These are phyloP conservation scores for Mesochorus sp. DNA, from an alignment of 2,888 invertebrate species.

Conservation along the genomic window DNA sequence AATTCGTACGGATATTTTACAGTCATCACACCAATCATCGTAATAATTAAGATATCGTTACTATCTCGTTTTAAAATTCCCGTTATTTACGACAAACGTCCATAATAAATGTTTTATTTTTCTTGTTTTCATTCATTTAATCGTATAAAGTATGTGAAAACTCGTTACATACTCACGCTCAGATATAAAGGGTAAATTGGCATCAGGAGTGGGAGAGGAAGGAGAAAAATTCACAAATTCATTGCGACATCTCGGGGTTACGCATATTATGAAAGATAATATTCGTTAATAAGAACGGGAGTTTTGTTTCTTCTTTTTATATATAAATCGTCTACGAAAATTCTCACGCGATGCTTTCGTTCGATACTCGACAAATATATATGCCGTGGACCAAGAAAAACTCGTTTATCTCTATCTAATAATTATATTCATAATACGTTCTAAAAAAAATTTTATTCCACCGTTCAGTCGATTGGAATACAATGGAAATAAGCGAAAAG, in stretches of 20 bases:
- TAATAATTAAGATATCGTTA: conserved; percentile 62
- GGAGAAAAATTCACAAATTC: conserved; percentile 18
- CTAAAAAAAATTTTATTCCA: conserved; percentile 53
- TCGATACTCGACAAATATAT: conserved; percentile 34
- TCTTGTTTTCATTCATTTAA: conserved; percentile 27
- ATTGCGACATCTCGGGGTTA: conserved; percentile 7
- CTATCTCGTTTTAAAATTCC: conserved; percentile 45
- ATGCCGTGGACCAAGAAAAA: conserved; percentile 57
- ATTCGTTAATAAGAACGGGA: not conserved
- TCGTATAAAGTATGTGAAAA: conserved; percentile 42
- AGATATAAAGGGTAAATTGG: conserved; percentile 25
- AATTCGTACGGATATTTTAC: conserved; percentile 65
- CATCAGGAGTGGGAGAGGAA: conserved; percentile 4
- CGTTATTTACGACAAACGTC: conserved; percentile 53
- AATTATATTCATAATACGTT: conserved; percentile 52
- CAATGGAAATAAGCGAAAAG: conserved; percentile 61
- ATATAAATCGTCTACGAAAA: conserved; percentile 28
- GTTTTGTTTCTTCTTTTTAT: not conserved
- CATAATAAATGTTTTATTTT: conserved; percentile 31
- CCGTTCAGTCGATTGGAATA: conserved; percentile 54
- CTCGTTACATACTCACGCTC: conserved; percentile 53
- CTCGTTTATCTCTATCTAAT: conserved; percentile 52
- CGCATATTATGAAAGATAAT: not conserved
- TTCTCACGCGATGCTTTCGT: conserved; percentile 31
- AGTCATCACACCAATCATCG: conserved; percentile 65